Percentiles rank a stretch among this genome's conserved stretches.
Conservation (phyloP, 2,888 invertebrate genomes). For the Julus scanicus region DNA sequence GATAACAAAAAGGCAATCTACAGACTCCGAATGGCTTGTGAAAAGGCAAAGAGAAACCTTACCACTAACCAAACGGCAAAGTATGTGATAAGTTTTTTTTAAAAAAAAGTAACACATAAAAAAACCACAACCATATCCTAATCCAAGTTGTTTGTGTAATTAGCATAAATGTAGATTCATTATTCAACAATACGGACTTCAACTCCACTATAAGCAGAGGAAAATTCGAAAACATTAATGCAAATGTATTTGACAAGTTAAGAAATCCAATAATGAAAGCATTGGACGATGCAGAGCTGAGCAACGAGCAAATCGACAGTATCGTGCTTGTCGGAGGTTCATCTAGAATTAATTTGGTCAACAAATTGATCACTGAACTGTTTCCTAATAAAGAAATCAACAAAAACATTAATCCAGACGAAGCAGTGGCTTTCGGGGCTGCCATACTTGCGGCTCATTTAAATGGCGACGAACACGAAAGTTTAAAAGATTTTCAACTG, state of each 20-base stretch:
- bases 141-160: too few species aligned
- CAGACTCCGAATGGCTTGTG: slow-evolving; percentile 95
- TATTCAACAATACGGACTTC: slow-evolving; percentile 61
- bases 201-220: slow-evolving; percentile 67
- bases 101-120: too few species aligned
- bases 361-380: slow-evolving; percentile 64
- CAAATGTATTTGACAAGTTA: slow-evolving; percentile 78
- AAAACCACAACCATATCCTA: too few species aligned
- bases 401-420: slow-evolving; percentile 54
- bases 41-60: slow-evolving; percentile 86
- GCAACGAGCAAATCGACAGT: slow-evolving; percentile 88
- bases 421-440: slow-evolving; percentile 44
- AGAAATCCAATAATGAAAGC: slow-evolving; percentile 96
- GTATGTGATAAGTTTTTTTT: too few species aligned
- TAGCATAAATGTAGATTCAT: slow-evolving; percentile 60
- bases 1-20: slow-evolving; percentile 93
- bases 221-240: slow-evolving; percentile 79
- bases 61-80: too few species aligned
- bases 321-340: slow-evolving; percentile 95
- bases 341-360: slow-evolving; percentile 78
- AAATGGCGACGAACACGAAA: background rate
- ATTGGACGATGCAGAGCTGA: slow-evolving; percentile 95
- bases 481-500: slow-evolving; percentile 82
- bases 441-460: slow-evolving; percentile 46
- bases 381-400: slow-evolving; percentile 72